Evolutionary conservation across 2,797 vertebrate species (phyloP).

Genomic region (Tenualosa thibaudeaui): DNA sequence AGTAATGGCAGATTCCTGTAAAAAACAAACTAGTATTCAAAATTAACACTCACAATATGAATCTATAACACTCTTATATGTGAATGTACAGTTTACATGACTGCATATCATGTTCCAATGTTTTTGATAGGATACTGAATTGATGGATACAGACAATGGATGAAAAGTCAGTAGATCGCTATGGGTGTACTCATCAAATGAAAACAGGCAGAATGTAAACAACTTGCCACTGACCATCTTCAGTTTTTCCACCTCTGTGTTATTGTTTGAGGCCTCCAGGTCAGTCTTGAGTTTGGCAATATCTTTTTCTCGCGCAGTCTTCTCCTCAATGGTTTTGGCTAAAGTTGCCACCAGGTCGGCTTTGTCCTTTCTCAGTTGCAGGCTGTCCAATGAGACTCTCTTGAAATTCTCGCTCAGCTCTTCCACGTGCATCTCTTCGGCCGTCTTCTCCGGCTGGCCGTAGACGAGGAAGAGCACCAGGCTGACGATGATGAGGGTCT

Average conservation of each 20-base stretch:
- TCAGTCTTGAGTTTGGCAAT: conserved; percentile 56
- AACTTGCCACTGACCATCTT: conserved; percentile 60
- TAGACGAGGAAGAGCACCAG: conserved; percentile 85
- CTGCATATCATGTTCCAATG: too few species aligned
- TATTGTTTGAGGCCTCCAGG: conserved; percentile 59
- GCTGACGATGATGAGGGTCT: conserved; percentile 82
- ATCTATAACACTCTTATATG: neutral
- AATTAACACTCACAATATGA: neutral
- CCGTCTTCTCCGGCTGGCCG: conserved; percentile 77
- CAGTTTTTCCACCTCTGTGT: neutral
- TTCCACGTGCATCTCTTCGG: conserved; percentile 74
- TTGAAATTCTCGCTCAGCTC: conserved; percentile 72
- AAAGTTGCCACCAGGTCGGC: conserved; percentile 71
- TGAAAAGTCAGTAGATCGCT: neutral
- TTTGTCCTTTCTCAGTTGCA: conserved; percentile 63
- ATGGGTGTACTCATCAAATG: neutral
- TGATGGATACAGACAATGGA: too few species aligned
- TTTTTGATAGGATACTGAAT: too few species aligned
- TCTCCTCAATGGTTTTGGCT: conserved; percentile 68
- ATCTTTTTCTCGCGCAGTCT: conserved; percentile 51
- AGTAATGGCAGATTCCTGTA: neutral
- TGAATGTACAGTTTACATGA: neutral
- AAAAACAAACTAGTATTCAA: neutral
- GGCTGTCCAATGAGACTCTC: conserved; percentile 60
- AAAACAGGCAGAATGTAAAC: neutral